phyloP scores from a whole-genome alignment of 2,113 vertebrate species.

The Phocoena sinus region DNA sequence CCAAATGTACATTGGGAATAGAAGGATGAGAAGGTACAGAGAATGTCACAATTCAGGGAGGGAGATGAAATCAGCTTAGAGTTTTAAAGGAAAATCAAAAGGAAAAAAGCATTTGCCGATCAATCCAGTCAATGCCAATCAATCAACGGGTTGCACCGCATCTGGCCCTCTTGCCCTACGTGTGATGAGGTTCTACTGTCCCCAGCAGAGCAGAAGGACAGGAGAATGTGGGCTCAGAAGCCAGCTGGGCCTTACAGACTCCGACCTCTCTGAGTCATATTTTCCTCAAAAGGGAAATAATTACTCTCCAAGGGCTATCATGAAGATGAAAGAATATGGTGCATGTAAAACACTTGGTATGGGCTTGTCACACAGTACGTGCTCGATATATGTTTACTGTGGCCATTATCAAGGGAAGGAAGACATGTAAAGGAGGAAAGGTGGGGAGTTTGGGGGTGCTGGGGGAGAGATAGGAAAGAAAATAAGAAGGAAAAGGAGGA shows the following conservation, averaged over 20 bases:
- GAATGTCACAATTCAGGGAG: neutral
- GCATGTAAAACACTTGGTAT: neutral
- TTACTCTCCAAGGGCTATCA: neutral
- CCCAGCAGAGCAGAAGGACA: neutral
- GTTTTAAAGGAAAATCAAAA: neutral
- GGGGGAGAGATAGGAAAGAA: neutral
- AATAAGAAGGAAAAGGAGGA: neutral
- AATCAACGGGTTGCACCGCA: rapidly evolving
- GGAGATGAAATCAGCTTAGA: neutral
- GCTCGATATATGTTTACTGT: neutral
- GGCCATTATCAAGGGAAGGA: neutral
- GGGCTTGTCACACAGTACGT: neutral
- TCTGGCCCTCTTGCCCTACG: rapidly evolving
- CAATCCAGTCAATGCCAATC: neutral
- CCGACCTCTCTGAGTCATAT: neutral
- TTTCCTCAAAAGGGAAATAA: neutral
- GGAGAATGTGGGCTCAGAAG: neutral
- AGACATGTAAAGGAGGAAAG: neutral
- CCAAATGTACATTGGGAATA: rapidly evolving
- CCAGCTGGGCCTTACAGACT: neutral
- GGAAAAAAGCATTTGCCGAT: neutral
- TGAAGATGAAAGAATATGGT: neutral
- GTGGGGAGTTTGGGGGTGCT: no score
- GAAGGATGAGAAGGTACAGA: neutral
- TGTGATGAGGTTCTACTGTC: neutral